Evolutionary conservation across 1,140 invertebrate genomes (phyloP).

Genomic region (Lepidurus couesii): DNA sequence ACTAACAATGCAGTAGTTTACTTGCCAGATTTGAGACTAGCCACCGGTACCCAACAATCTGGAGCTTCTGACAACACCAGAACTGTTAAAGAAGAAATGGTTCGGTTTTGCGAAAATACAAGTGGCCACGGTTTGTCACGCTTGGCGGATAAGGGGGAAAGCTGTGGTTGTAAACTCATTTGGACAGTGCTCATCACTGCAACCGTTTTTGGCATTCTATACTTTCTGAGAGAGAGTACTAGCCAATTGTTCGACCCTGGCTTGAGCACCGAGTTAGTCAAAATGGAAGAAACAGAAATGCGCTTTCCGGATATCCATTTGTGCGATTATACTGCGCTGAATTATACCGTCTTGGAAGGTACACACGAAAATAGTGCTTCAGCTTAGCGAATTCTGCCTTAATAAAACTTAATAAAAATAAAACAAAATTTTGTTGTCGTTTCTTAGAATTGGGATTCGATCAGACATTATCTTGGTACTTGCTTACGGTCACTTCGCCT

Average conservation of each 20-base stretch:
- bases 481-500: neutral
- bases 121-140: neutral
- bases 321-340: neutral
- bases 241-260: neutral
- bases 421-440: neutral
- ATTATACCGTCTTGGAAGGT: neutral
- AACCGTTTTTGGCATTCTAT: neutral
- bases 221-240: neutral
- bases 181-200: neutral
- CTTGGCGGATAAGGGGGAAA: neutral
- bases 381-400: neutral
- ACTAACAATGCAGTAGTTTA: neutral
- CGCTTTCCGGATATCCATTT: neutral
- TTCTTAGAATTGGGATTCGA: neutral
- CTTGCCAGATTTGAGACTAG: neutral
- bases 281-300: neutral
- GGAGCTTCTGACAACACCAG: neutral
- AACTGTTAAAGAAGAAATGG: neutral
- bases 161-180: neutral
- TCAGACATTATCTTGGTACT: slow-evolving; percentile 13
- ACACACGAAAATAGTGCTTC: neutral
- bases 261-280: neutral
- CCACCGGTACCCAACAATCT: neutral
- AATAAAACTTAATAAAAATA: neutral
- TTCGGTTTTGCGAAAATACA: neutral